Conservation (phyloP, 64 coral and sea anemone genomes). For the Montipora efflorescens region DNA sequence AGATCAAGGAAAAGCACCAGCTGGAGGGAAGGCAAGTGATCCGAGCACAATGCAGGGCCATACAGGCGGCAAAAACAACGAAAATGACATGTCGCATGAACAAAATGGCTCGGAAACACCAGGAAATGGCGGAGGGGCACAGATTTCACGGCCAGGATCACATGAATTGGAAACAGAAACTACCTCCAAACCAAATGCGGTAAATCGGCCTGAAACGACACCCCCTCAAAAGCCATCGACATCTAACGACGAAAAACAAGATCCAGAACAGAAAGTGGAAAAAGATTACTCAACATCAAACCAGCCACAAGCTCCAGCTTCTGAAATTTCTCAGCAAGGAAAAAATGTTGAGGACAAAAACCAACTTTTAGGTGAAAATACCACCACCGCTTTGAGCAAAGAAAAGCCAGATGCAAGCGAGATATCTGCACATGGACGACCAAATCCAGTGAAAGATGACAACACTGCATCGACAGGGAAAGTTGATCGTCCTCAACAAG, state of each 20-base stretch:
- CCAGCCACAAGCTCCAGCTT: not conserved
- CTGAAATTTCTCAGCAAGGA: not conserved
- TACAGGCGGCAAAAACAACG: not conserved
- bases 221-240: not conserved
- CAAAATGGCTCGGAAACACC: not conserved
- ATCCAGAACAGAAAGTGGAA: not conserved
- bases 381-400: not conserved
- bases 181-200: not conserved
- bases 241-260: constrained; percentile 9
- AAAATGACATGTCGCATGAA: not conserved
- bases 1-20: not conserved
- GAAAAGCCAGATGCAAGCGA: not conserved
- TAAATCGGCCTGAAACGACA: not conserved
- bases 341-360: not conserved
- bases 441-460: not conserved
- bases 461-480: not conserved
- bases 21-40: not conserved
- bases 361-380: not conserved
- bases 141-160: not conserved
- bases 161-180: not conserved
- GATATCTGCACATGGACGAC: not conserved
- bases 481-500: not conserved
- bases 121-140: not conserved
- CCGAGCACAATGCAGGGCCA: not conserved
- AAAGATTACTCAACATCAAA: not conserved